These are phyloP conservation scores for Platerodrilus igneus DNA, from an alignment of 2,888 invertebrate genomes.

Conservation along the genomic window DNA sequence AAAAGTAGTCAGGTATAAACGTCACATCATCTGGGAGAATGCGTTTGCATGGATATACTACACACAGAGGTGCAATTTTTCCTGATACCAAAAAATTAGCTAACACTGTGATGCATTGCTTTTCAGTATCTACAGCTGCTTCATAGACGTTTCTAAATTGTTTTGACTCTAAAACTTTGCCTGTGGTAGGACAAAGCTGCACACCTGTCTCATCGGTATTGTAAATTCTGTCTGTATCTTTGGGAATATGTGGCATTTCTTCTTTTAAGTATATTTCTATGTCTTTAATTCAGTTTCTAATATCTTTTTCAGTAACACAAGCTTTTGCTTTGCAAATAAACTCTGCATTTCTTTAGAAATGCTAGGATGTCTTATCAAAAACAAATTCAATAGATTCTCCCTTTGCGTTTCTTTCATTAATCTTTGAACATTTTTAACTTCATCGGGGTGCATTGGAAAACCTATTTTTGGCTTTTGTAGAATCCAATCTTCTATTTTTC, in stretches of 20 bases:
- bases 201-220: conserved; percentile 3
- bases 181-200: conserved; percentile 1
- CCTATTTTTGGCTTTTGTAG: too few relatives aligned
- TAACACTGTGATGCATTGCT: neutral
- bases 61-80: neutral
- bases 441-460: conserved; percentile 32
- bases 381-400: conserved; percentile 25
- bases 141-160: conserved; percentile 1
- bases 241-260: too few relatives aligned
- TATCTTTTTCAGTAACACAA: conserved; percentile 1
- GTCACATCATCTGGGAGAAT: neutral
- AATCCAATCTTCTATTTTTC: too few relatives aligned
- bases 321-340: conserved; percentile 23
- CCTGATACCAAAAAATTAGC: neutral
- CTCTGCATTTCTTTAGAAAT: conserved; percentile 26
- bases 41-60: conserved; percentile 1
- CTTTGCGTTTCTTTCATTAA: conserved; percentile 14
- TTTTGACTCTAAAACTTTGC: conserved; percentile 1
- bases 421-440: conserved; percentile 29
- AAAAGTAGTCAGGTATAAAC: conserved; percentile 1
- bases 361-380: conserved; percentile 30
- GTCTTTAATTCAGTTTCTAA: conserved; percentile 1
- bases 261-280: neutral
- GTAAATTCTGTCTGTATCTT: too few relatives aligned
- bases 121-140: neutral